Evolutionary conservation across 2,797 vertebrate species (phyloP).

Genomic region (Uromys caudimaculatus): DNA sequence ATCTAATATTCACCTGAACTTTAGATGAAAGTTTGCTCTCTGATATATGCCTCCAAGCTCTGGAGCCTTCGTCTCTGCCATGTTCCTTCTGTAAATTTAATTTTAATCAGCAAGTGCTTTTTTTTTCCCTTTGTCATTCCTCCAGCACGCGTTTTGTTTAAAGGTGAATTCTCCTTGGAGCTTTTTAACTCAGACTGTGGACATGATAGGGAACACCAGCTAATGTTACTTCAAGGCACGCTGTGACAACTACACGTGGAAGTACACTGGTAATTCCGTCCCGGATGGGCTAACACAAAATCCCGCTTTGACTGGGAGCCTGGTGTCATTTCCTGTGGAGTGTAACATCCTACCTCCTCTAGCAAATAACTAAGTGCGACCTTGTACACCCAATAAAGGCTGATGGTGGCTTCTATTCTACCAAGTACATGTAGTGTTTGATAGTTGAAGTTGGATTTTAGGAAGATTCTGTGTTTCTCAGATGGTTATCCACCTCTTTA

Average conservation of each 20-base stretch:
- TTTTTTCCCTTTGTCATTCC: background rate
- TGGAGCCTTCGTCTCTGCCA: background rate
- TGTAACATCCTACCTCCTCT: background rate
- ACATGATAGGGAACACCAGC: constrained; percentile 23
- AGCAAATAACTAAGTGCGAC: background rate
- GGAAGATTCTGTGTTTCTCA: background rate
- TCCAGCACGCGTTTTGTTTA: constrained; percentile 31
- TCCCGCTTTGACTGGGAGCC: background rate
- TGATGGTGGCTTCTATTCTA: background rate
- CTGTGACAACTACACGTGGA: constrained; percentile 5
- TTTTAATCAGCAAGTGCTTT: constrained; percentile 50
- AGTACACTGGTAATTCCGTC: background rate
- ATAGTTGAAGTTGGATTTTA: constrained; percentile 25
- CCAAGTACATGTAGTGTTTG: background rate
- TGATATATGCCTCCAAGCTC: background rate
- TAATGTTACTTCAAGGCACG: constrained; percentile 51
- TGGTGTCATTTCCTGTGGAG: background rate
- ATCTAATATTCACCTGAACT: background rate
- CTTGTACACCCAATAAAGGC: background rate
- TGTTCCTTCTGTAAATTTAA: constrained; percentile 45
- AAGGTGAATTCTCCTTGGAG: constrained; percentile 50
- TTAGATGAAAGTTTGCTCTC: background rate
- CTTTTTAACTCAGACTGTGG: constrained; percentile 56
- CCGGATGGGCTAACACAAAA: background rate
- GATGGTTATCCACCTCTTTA: background rate